Conservation (phyloP, 2,113 vertebrate genomes). For the human (Homo sapiens) region DNA sequence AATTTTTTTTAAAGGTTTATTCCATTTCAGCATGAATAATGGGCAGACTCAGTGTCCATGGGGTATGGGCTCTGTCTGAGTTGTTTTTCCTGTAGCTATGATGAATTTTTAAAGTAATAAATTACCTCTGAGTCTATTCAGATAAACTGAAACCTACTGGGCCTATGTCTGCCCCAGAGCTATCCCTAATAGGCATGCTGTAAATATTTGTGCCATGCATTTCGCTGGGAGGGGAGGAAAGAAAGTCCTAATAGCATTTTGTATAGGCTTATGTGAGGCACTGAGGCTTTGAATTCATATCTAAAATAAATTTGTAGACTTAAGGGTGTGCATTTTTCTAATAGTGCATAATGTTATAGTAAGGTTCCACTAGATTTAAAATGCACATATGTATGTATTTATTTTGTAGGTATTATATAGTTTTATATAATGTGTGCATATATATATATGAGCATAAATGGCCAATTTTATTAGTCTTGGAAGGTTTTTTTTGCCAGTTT, state of each 20-base stretch:
- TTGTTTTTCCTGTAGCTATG: conserved; percentile 63
- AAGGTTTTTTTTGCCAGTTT: neutral
- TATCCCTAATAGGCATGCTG: neutral
- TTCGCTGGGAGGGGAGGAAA: neutral
- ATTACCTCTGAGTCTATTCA: conserved; percentile 22
- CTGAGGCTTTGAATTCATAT: neutral
- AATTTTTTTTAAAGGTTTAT: neutral
- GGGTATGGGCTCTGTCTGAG: neutral
- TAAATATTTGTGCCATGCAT: neutral
- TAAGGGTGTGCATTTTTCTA: neutral
- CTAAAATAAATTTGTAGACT: neutral
- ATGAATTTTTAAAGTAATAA: conserved; percentile 62
- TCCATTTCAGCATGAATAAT: conserved; percentile 20
- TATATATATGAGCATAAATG: neutral
- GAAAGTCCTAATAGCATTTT: neutral
- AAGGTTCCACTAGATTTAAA: neutral
- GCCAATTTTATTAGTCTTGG: neutral
- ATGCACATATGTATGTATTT: neutral
- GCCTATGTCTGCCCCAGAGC: neutral
- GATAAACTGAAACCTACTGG: conserved; percentile 9
- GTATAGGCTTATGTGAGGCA: neutral
- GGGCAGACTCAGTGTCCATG: neutral
- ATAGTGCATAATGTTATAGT: neutral
- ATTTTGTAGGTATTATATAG: neutral
- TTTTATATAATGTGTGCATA: neutral